Conservation (phyloP, 1,140 invertebrate species). For the Zaprionus nigranus region DNA sequence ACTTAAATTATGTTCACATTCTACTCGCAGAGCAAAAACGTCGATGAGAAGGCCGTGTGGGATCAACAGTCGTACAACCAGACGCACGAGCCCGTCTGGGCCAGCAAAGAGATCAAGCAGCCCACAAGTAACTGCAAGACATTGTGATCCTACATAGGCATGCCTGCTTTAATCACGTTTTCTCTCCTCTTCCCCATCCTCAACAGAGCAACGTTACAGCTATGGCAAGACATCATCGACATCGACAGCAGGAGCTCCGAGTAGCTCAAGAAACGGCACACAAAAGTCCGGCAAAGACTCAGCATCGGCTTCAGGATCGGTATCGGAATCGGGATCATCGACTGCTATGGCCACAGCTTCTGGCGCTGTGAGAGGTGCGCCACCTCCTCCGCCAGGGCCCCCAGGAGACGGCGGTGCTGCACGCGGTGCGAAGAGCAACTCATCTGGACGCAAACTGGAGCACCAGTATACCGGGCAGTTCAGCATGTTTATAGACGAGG, state of each 20-base stretch:
- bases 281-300: constrained; percentile 27
- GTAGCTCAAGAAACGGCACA: constrained; percentile 32
- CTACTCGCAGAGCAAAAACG: constrained; percentile 71
- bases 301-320: constrained; percentile 10
- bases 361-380: constrained; percentile 26
- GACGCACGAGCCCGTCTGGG: constrained; percentile 83
- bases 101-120: constrained; percentile 76
- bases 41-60: constrained; percentile 83
- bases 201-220: constrained; percentile 68
- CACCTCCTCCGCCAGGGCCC: not conserved
- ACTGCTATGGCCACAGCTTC: constrained; percentile 12
- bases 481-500: constrained; percentile 83
- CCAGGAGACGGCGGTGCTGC: not conserved
- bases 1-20: not conserved
- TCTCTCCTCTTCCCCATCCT: not conserved
- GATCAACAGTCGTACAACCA: constrained; percentile 83
- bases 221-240: constrained; percentile 54
- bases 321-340: constrained; percentile 7
- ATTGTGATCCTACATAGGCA: not conserved
- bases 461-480: constrained; percentile 77
- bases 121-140: constrained; percentile 60
- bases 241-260: constrained; percentile 38
- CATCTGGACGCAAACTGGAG: constrained; percentile 46
- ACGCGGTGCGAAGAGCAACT: constrained; percentile 28
- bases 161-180: no score